Evolutionary conservation across 2,797 vertebrate species (phyloP), one percentile per base, ranked within the genome.

Genomic region (Liparis tanakae): DNA sequence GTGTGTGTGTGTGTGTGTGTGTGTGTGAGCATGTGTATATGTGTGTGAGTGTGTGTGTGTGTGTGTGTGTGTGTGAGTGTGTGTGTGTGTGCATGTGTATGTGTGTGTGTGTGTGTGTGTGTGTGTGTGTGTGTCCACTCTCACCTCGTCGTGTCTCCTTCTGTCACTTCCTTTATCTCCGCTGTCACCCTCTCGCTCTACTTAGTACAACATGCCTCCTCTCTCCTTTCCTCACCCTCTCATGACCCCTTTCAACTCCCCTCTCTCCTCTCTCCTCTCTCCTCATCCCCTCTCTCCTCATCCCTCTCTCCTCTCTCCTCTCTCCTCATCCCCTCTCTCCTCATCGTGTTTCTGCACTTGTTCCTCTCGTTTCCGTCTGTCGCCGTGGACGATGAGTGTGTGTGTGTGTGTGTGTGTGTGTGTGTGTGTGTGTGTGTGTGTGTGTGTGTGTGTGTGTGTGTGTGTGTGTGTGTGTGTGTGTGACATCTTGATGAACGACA

Each of bases 401-500:
- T 20, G 41, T 72, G 66, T 80, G 39, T 43, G 34, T 17, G 34
- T 46, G 17, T 58, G 15, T 20, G 13, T 54, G 10, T 46, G 14
- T 3, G 20, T 30, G 37, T 34, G 48, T 51, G 48, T 20, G 46
- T 50, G 46, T 75, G 57, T 62, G 37, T 61, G 57, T 53, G 44
- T 53, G 22, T 6, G 14, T 58, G 14, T 46, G 33, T 37, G 44
- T 18, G 22, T 55, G 14, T 41, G 34, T 22, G 36, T 53, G 50
- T 53, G 51, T 57, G 66, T 25, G 46, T 62, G 68, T 63, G 25
- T 59, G 7, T 2, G 46, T 44, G 67, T 71, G 65, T 71, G 10
- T 80, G 56, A 72, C 66, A 18, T 62, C 53, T 70, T 83, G 82
- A 89, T 80, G 30, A 84, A 84, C 56, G 80, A 60, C 66, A 74